These are phyloP conservation scores for Pelmatolapia mariae DNA, from an alignment of 2,113 vertebrate species.

Conservation along the genomic window DNA sequence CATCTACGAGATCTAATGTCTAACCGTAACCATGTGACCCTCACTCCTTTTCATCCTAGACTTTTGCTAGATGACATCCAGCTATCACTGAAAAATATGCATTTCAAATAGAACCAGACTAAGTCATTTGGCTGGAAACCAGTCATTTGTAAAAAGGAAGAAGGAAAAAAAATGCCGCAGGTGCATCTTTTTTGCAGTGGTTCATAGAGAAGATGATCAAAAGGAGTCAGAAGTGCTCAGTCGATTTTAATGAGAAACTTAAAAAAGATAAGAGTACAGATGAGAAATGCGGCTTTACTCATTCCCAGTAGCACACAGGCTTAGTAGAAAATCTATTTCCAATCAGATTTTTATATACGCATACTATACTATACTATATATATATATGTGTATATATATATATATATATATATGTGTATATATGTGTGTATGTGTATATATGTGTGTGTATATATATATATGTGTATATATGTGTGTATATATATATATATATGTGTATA, in stretches of 20 bases:
- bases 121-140: not conserved
- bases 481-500: too few relatives aligned
- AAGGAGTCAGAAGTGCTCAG: not conserved
- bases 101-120: not conserved
- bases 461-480: too few relatives aligned
- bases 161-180: not conserved
- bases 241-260: not conserved
- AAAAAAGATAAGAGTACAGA: not conserved
- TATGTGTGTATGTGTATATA: too few relatives aligned
- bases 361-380: too few relatives aligned
- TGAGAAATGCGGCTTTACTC: not conserved
- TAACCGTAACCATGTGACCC: not conserved
- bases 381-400: too few relatives aligned
- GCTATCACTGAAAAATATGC: not conserved
- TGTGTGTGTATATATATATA: too few relatives aligned
- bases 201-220: not conserved
- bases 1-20: too few relatives aligned
- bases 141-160: not conserved
- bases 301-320: not conserved
- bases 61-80: not conserved
- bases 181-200: not conserved
- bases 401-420: too few relatives aligned
- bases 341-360: not conserved
- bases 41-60: not conserved
- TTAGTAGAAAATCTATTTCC: not conserved